Percentiles rank a stretch among this genome's conserved stretches.
Conservation (phyloP, 2,113 vertebrate genomes). For the Pristiophorus japonicus region DNA sequence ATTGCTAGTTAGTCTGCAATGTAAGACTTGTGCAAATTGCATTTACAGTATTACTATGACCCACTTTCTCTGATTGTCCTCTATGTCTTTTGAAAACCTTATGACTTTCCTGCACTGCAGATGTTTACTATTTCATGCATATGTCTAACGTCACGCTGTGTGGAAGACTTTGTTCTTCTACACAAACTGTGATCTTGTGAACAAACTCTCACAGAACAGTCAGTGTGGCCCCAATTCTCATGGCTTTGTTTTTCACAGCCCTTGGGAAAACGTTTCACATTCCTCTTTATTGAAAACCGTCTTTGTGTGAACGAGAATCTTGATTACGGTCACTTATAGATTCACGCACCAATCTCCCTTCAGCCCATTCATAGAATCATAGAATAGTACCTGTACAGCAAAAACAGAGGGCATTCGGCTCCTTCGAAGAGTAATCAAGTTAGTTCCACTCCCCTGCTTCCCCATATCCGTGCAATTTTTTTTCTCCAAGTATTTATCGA, state of each 20-base stretch:
- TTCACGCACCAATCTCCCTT: not conserved
- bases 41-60: no score
- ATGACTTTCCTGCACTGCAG: not conserved
- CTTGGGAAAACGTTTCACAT: not conserved
- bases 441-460: not conserved
- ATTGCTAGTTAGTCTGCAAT: not conserved
- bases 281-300: not conserved
- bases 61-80: not conserved
- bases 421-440: not conserved
- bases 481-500: not conserved
- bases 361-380: not conserved
- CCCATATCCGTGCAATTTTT: not conserved
- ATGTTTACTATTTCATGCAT: not conserved
- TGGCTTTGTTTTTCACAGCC: not conserved
- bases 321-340: not conserved
- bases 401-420: not conserved
- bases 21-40: not conserved
- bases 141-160: not conserved
- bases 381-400: not conserved
- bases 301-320: not conserved
- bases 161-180: not conserved
- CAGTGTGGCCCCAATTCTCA: not conserved
- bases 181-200: not conserved
- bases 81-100: not conserved
- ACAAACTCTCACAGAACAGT: not conserved